Conservation (phyloP, 2,888 invertebrate genomes). For the Scrobipalpa atriplicella region DNA sequence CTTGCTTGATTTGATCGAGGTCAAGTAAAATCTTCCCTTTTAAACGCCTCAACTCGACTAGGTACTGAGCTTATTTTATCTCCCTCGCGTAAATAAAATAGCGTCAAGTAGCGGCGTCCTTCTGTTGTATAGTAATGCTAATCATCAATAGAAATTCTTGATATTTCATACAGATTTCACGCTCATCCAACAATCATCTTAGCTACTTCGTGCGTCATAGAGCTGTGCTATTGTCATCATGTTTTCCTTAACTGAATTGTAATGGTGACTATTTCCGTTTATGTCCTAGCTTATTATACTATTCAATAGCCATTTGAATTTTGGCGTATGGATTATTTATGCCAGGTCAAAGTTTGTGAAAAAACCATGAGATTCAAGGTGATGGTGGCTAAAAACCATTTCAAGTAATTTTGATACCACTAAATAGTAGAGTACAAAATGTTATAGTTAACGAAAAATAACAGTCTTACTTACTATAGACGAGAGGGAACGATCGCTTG, state of each 20-base stretch:
- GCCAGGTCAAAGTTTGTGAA: background rate
- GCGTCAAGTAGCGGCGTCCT: no score
- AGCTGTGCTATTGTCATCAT: background rate
- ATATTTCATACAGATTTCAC: no score
- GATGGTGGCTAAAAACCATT: background rate
- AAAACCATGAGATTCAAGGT: background rate
- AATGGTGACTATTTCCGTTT: background rate
- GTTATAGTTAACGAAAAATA: no score
- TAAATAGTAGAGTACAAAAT: no score
- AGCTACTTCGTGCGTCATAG: background rate
- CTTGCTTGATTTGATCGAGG: no score
- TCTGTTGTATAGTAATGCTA: background rate
- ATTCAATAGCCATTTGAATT: background rate
- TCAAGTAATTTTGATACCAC: no score
- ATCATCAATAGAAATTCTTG: background rate
- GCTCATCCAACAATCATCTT: background rate
- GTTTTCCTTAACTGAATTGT: background rate
- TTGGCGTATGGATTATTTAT: background rate
- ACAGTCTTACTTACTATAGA: no score
- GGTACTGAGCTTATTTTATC: no score
- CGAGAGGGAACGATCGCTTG: no score
- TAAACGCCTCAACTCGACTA: no score
- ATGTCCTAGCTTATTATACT: conserved; percentile 1
- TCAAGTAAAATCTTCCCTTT: no score
- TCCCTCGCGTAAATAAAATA: no score